Evolutionary conservation across 2,113 vertebrate genomes (phyloP).

Genomic region (Bubalus kerabau): DNA sequence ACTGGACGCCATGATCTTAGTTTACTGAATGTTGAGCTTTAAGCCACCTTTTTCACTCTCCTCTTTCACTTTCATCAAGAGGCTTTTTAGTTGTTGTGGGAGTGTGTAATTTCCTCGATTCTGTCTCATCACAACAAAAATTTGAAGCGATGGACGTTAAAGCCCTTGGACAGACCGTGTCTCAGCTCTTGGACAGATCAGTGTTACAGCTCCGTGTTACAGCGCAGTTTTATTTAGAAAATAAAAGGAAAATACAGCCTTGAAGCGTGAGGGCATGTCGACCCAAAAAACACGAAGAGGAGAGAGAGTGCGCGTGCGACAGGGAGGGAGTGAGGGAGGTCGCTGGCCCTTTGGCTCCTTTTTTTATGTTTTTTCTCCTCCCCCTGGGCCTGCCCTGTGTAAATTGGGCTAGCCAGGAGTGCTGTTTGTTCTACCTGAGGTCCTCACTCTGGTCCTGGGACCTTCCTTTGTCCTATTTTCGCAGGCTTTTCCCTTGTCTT

Average conservation of each 20-base stretch:
- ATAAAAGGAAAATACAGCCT: background rate
- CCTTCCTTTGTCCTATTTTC: background rate
- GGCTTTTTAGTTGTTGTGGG: background rate
- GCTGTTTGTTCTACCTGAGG: background rate
- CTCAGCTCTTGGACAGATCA: background rate
- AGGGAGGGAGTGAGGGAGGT: background rate
- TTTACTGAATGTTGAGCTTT: too few relatives aligned
- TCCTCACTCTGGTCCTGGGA: background rate
- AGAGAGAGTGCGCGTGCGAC: fast-evolving
- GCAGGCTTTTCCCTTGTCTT: background rate
- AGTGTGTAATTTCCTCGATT: background rate
- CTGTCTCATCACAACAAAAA: background rate
- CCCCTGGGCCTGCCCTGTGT: background rate
- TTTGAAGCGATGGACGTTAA: background rate
- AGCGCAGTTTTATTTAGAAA: background rate
- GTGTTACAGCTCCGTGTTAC: background rate
- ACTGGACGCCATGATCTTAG: too few relatives aligned
- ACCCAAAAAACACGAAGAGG: background rate
- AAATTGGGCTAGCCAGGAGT: background rate
- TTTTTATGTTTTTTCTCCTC: background rate
- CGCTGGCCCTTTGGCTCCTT: background rate
- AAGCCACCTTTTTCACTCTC: too few relatives aligned
- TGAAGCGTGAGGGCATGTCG: background rate
- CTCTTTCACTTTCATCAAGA: too few relatives aligned
- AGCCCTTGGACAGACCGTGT: background rate